A percentile compares a stretch with the other conserved stretches of the same genome.
Conservation (phyloP, 2,113 vertebrate genomes). For the Microcebus jonahi region DNA sequence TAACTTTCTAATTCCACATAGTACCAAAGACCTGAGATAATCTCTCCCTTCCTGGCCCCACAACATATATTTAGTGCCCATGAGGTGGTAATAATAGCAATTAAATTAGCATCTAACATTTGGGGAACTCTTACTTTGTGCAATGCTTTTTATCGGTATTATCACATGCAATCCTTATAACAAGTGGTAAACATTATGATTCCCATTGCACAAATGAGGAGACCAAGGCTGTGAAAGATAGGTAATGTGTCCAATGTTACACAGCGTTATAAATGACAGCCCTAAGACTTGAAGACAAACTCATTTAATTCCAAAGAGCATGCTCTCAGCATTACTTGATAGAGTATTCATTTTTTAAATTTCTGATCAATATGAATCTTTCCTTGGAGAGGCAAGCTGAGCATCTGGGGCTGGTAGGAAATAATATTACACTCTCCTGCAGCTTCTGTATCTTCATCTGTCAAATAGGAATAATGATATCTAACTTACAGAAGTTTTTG, state of each 20-base stretch:
- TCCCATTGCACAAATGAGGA: background rate
- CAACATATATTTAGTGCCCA: background rate
- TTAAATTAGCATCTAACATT: background rate
- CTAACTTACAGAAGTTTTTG: background rate
- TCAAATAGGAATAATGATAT: background rate
- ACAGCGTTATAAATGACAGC: background rate
- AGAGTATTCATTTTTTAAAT: background rate
- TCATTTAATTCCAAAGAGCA: background rate
- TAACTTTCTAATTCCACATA: background rate
- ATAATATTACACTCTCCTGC: background rate
- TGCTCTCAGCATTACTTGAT: background rate
- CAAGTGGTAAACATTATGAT: background rate
- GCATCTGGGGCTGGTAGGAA: background rate
- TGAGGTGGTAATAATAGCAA: background rate
- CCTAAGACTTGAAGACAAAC: background rate
- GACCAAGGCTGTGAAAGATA: background rate
- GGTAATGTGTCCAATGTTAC: rapidly evolving
- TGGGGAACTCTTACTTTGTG: background rate
- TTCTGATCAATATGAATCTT: background rate
- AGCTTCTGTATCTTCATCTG: background rate
- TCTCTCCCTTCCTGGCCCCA: rapidly evolving
- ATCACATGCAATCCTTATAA: background rate
- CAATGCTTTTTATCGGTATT: background rate
- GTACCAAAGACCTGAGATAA: background rate
- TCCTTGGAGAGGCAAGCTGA: background rate